Evolutionary conservation across 2,113 vertebrate species (phyloP).

Genomic region (Meriones unguiculatus): DNA sequence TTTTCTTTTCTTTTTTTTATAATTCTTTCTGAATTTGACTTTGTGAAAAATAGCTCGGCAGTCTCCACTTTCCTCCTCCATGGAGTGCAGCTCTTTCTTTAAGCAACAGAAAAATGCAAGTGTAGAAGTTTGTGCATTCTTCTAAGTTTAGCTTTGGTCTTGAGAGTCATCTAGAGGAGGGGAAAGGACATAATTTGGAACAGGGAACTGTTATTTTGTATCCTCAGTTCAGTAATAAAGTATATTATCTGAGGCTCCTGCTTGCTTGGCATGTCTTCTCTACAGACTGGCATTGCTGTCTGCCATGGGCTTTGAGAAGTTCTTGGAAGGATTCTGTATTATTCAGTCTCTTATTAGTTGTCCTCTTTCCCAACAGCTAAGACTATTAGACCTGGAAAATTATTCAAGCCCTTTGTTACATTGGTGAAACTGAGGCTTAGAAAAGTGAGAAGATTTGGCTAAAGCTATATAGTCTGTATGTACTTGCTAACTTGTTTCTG

Average conservation of each 20-base stretch:
- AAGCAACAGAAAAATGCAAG: not conserved
- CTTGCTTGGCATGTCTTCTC: not conserved
- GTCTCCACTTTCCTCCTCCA: not conserved
- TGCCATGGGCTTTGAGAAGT: not conserved
- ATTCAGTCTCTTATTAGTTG: not conserved
- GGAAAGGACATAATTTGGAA: not conserved
- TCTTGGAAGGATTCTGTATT: not conserved
- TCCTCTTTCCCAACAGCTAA: not conserved
- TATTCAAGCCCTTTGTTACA: not conserved
- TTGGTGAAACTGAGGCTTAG: not conserved
- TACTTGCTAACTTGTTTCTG: not conserved
- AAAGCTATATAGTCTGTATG: not conserved
- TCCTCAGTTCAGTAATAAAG: fast-evolving
- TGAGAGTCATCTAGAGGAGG: not conserved
- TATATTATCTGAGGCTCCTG: not conserved
- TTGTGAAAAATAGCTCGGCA: not conserved
- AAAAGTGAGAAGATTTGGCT: not conserved
- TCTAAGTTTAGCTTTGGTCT: not conserved
- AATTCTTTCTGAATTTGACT: not conserved
- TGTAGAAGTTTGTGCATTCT: not conserved
- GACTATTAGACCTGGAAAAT: not conserved
- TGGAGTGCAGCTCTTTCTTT: not conserved
- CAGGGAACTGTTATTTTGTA: not conserved
- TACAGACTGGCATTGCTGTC: not conserved
- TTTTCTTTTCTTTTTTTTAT: not conserved